A percentile compares a stretch with the other conserved stretches of the same genome.
Conservation (phyloP, 2,113 vertebrate species). For the Mixornis gularis region DNA sequence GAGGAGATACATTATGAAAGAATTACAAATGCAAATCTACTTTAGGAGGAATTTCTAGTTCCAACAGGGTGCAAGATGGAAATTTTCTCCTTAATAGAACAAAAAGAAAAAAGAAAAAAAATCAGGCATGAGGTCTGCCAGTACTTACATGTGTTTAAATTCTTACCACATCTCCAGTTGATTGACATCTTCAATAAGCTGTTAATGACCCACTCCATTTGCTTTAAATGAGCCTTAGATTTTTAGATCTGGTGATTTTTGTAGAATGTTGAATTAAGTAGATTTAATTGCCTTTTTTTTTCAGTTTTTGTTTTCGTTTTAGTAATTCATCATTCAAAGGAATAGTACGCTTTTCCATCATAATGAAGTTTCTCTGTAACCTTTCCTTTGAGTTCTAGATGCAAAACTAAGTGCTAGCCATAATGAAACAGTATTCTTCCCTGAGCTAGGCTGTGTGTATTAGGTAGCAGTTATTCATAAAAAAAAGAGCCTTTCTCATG, state of each 20-base stretch:
- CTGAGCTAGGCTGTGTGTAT: not conserved
- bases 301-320: not conserved
- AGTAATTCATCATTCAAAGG: conserved; percentile 8
- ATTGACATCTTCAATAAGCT: conserved; percentile 62
- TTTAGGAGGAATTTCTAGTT: not conserved
- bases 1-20: not conserved
- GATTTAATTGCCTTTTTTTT: conserved; percentile 30
- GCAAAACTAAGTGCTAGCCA: not conserved
- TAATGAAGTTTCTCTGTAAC: not conserved
- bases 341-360: not conserved
- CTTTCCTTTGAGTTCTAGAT: conserved; percentile 9
- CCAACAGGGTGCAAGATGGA: not conserved
- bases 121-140: not conserved
- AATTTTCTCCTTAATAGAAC: not conserved
- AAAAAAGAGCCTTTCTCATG: not conserved
- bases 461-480: conserved; percentile 17
- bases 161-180: conserved; percentile 36
- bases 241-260: conserved; percentile 55
- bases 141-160: conserved; percentile 39
- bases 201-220: conserved; percentile 62
- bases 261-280: conserved; percentile 46
- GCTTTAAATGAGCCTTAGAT: conserved; percentile 57
- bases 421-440: not conserved
- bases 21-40: not conserved
- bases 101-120: not conserved